A percentile compares a stretch with the other conserved stretches of the same genome.
These are phyloP conservation scores for Promerops cafer DNA, from an alignment of 2,113 vertebrate species.

Conservation along the genomic window DNA sequence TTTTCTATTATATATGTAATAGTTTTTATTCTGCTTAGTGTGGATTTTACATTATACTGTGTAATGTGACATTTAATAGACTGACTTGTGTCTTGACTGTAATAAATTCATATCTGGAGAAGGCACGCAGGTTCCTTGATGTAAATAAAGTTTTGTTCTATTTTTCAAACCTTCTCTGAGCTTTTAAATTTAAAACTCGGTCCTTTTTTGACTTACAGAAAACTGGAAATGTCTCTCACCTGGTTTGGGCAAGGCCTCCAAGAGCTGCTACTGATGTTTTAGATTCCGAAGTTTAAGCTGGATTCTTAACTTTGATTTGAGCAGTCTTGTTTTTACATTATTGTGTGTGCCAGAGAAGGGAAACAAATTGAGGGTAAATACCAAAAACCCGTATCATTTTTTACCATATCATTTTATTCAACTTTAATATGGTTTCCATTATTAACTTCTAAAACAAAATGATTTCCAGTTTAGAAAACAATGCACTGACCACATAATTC, in stretches of 20 bases:
- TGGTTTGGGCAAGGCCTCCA: neutral
- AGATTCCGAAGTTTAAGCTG: neutral
- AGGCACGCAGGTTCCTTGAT: neutral
- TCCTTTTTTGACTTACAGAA: neutral
- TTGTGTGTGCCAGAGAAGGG: neutral
- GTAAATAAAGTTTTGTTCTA: constrained; percentile 43
- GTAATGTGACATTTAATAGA: neutral
- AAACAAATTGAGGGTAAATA: neutral
- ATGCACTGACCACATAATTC: constrained; percentile 83
- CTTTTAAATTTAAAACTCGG: neutral
- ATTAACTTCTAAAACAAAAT: constrained; percentile 83
- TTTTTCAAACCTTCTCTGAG: constrained; percentile 19
- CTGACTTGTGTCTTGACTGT: neutral
- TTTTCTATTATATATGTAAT: neutral
- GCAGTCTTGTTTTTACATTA: neutral
- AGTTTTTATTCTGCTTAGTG: neutral
- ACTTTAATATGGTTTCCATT: constrained; percentile 82
- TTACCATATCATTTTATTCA: constrained; percentile 76
- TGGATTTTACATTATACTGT: neutral
- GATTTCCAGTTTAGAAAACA: constrained; percentile 91
- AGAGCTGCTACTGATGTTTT: neutral
- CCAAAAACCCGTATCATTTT: neutral
- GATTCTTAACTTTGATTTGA: neutral
- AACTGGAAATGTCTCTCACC: neutral
- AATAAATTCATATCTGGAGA: neutral